Evolutionary conservation across 2,797 vertebrate genomes (phyloP), one percentile per base, ranked within the genome.

Genomic region (Erethizon dorsatum): DNA sequence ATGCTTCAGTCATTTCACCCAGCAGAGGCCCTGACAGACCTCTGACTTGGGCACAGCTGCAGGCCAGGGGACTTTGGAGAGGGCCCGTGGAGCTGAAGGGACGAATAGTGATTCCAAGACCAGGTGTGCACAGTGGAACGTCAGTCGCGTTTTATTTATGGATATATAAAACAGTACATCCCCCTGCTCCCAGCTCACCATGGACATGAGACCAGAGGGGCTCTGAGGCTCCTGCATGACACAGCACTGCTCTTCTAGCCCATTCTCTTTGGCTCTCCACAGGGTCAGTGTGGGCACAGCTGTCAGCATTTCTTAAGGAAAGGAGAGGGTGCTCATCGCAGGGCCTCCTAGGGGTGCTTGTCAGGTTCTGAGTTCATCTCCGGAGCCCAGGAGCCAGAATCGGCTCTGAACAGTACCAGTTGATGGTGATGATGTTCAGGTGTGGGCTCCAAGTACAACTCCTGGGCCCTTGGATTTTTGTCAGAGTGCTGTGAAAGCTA

Each of bases 401-500:
- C 79, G 37, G 9, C 56, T 92, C 73, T 82, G 79, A 90, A 79
- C 4, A 45, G 59, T 12, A 57, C 63, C 15, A 45, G 37, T 61
- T 56, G 41, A 67, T 20, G 7, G 11, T 33, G 63, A 59, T 77
- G 15, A 31, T 24, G 45, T 15, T 83, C 61, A 56, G 41, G 18
- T 65, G 41, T 88, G 57, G 65, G 77, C 37, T 47, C 37, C 78
- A 82, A 77, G 45, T 31, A 85, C n/a, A 87, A n/a, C 67, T 67
- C 59, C 22, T 37, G 1, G 3, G 59, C 15, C 20, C 20, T 85
- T 83, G 91, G 52, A 54, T 75, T 83, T 90, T 87, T 67, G 88
- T 84, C 50, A 80, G 84, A 82, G 87, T 77, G 37, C 54, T 89
- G 26, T 95, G 83, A 96, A 92, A 52, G 67, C 52, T 57, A 67